These are phyloP conservation scores for Corapipo altera DNA, from an alignment of 2,113 vertebrate genomes.

Conservation along the genomic window DNA sequence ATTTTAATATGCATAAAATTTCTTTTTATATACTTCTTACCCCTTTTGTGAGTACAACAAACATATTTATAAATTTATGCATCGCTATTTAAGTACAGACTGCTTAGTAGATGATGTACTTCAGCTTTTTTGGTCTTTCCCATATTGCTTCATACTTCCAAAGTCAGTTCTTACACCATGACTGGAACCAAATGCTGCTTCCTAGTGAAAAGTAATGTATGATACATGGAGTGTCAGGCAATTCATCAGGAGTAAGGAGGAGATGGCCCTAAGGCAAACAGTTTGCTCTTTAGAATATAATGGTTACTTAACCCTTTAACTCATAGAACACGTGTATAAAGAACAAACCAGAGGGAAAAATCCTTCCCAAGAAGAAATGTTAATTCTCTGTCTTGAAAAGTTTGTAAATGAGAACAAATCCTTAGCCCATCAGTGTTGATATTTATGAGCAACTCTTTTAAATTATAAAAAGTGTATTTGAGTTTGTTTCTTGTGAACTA, in stretches of 20 bases:
- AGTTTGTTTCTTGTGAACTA: background rate
- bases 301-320: conserved; percentile 66
- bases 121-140: conserved; percentile 11
- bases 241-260: conserved; percentile 67
- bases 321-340: background rate
- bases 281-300: conserved; percentile 54
- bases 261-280: conserved; percentile 61
- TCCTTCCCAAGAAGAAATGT: background rate
- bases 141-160: conserved; percentile 48
- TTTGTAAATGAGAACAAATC: background rate
- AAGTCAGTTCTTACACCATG: conserved; percentile 24
- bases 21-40: background rate
- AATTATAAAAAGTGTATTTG: background rate
- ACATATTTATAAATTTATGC: background rate
- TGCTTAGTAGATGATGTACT: conserved; percentile 4
- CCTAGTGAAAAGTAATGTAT: conserved; percentile 54
- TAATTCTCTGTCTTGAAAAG: background rate
- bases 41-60: background rate
- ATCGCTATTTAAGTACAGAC: background rate
- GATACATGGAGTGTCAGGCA: conserved; percentile 62
- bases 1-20: background rate
- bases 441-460: background rate
- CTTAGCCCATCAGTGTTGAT: background rate
- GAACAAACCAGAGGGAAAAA: background rate
- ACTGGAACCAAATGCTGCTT: conserved; percentile 71